A percentile compares a stretch with the other conserved stretches of the same genome.
phyloP scores from a whole-genome alignment of 2,113 vertebrate genomes.

The Perca schrenkii region DNA sequence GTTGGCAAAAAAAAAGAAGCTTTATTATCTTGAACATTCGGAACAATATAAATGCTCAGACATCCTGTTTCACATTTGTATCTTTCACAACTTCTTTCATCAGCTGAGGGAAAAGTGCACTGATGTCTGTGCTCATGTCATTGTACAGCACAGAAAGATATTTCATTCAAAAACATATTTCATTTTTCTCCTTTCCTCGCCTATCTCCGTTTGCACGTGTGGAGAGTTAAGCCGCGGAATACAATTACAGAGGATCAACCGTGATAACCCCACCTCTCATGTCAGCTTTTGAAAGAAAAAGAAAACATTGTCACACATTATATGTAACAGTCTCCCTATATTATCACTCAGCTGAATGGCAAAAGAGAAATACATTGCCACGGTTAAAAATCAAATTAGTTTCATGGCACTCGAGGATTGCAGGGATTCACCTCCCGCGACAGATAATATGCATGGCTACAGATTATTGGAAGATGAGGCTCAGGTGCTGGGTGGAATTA shows the following conservation, averaged over 20 bases:
- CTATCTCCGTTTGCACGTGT: not conserved
- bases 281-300: not conserved
- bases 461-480: conserved; percentile 25
- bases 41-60: not conserved
- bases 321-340: not conserved
- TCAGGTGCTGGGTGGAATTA: conserved; percentile 27
- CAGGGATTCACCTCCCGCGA: conserved; percentile 42
- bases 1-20: not conserved
- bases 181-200: not conserved
- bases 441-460: conserved; percentile 27
- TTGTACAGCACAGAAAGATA: not conserved
- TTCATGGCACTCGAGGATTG: conserved; percentile 10
- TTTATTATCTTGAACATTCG: not conserved
- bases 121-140: not conserved
- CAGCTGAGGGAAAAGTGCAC: not conserved
- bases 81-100: not conserved
- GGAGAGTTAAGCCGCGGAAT: conserved; percentile 23
- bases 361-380: not conserved
- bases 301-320: conserved; percentile 10
- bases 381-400: conserved; percentile 34
- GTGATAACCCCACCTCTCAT: conserved; percentile 2
- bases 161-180: not conserved
- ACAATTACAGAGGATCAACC: conserved; percentile 26
- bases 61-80: not conserved
- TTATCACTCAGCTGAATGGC: conserved; percentile 10